phyloP scores from a whole-genome alignment of 2,888 invertebrate species.

The Ophion slaviceki region DNA sequence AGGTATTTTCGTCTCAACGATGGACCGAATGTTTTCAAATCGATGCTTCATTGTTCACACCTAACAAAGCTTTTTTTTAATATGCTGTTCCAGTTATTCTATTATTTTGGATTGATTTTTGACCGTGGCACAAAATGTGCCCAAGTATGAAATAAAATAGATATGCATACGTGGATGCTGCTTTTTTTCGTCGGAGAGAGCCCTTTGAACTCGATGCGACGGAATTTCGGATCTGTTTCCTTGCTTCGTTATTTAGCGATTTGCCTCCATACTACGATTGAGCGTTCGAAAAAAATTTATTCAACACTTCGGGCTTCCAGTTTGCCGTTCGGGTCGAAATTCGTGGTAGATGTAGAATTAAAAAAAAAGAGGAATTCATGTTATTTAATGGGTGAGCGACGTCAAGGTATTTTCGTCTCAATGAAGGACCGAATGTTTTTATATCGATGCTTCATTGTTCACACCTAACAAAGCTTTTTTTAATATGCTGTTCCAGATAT shows the following conservation, averaged over 20 bases:
- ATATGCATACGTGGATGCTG: not conserved
- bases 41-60: constrained; percentile 3
- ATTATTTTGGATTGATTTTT: not conserved
- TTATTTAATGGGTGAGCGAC: not conserved
- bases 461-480: not conserved
- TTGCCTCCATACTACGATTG: not conserved
- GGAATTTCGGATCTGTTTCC: not conserved
- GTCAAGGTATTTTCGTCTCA: not conserved
- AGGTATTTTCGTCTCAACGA: constrained; percentile 7
- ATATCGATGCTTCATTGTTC: constrained; percentile 2
- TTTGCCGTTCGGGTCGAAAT: not conserved
- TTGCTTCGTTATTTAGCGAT: not conserved
- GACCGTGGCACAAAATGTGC: too few species aligned
- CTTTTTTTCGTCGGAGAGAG: not conserved
- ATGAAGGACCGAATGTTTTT: constrained; percentile 10
- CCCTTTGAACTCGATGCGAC: not conserved
- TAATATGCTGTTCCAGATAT: not conserved
- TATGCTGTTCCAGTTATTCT: not conserved
- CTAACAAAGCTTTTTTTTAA: not conserved
- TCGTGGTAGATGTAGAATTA: too few species aligned
- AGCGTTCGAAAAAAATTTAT: not conserved
- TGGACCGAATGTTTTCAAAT: not conserved
- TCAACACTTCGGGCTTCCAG: not conserved
- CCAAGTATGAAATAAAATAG: not conserved
- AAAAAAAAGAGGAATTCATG: not conserved